These are phyloP conservation scores for Bambusicola thoracicus DNA, from an alignment of 2,113 vertebrate genomes.

Conservation along the genomic window DNA sequence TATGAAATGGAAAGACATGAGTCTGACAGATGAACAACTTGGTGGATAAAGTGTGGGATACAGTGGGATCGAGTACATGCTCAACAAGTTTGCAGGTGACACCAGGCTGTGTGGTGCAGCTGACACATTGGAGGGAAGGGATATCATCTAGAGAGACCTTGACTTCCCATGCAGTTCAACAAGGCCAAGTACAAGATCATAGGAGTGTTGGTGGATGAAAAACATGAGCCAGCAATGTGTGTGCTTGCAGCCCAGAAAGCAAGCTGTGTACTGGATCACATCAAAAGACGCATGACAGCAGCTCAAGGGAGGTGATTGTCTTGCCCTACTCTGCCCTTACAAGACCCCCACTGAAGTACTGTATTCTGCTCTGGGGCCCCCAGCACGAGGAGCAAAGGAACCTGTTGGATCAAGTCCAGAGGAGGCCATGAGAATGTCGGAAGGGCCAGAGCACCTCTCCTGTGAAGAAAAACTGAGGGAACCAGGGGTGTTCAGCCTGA, in stretches of 20 bases:
- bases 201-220: no score
- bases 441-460: neutral
- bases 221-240: no score
- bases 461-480: neutral
- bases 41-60: neutral
- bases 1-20: neutral
- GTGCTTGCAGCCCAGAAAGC: no score
- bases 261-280: no score
- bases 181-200: neutral
- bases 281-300: no score
- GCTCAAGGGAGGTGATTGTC: no score
- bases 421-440: neutral
- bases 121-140: neutral
- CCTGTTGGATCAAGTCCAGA: neutral
- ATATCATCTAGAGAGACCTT: neutral
- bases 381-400: neutral
- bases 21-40: neutral
- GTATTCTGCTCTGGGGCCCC: no score
- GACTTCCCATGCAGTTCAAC: neutral
- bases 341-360: no score
- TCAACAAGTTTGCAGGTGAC: no score
- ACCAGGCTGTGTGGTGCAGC: no score
- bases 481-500: neutral
- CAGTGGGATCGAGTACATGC: no score
- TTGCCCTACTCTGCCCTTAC: no score